These are phyloP conservation scores for Drosophila leonis DNA, from an alignment of 2,888 invertebrate species.

Conservation along the genomic window DNA sequence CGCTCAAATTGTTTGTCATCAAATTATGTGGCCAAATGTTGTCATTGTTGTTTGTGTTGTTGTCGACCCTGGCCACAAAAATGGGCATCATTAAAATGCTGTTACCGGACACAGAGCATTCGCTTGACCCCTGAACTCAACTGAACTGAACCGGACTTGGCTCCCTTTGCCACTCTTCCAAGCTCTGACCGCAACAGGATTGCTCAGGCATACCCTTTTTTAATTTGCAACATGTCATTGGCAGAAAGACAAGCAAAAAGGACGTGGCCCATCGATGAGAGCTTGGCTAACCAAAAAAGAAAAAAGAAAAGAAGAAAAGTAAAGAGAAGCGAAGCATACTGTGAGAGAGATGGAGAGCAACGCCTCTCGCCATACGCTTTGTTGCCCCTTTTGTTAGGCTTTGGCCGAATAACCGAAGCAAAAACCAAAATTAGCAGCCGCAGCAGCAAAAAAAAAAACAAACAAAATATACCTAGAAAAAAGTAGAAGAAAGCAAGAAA, in stretches of 20 bases:
- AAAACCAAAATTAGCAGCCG: slow-evolving; percentile 79
- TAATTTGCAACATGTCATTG: slow-evolving; percentile 82
- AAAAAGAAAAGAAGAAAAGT: slow-evolving; percentile 1
- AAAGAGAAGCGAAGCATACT: slow-evolving; percentile 10
- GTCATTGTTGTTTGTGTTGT: slow-evolving; percentile 8
- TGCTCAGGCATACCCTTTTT: slow-evolving; percentile 78
- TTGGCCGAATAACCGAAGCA: slow-evolving; percentile 56
- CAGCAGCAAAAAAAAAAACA: slow-evolving; percentile 36
- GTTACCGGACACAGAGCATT: slow-evolving; percentile 60
- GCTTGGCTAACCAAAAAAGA: slow-evolving; percentile 25
- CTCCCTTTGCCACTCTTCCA: not conserved
- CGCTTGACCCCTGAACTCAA: slow-evolving; percentile 26
- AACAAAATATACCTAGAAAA: slow-evolving; percentile 8
- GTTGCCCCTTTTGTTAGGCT: slow-evolving; percentile 73
- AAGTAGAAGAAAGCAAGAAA: slow-evolving; percentile 28
- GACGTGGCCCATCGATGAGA: slow-evolving; percentile 61
- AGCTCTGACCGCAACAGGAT: slow-evolving; percentile 70
- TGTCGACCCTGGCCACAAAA: slow-evolving; percentile 47
- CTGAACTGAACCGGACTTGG: slow-evolving; percentile 20
- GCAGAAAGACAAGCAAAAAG: slow-evolving; percentile 79
- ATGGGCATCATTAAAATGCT: slow-evolving; percentile 80
- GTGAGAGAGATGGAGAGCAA: slow-evolving; percentile 14
- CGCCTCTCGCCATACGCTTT: slow-evolving; percentile 65
- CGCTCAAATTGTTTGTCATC: slow-evolving; percentile 78
- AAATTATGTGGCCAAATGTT: slow-evolving; percentile 66